phyloP scores from a whole-genome alignment of 1,140 invertebrate species.

The Melitaea cinxia region DNA sequence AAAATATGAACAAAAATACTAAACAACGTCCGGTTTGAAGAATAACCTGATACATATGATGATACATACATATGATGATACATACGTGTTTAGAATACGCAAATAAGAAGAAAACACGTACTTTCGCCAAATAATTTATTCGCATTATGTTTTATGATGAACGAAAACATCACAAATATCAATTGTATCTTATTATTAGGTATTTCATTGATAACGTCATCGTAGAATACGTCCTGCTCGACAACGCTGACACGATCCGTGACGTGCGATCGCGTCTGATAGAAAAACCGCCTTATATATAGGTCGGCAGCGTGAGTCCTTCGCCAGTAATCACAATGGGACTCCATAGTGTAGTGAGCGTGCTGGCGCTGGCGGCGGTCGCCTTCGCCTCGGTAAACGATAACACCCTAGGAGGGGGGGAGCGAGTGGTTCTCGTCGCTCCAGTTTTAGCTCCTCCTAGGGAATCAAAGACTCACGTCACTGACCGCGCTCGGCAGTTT shows the following conservation, averaged over 20 bases:
- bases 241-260: constrained; percentile 41
- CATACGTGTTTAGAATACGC: constrained; percentile 52
- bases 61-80: too few relatives aligned
- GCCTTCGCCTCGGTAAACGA: constrained; percentile 55
- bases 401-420: constrained; percentile 60
- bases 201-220: constrained; percentile 59
- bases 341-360: constrained; percentile 58
- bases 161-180: constrained; percentile 23
- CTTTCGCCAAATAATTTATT: constrained; percentile 34
- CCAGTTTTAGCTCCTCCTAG: constrained; percentile 68
- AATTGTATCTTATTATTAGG: constrained; percentile 2
- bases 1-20: not conserved
- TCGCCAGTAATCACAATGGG: constrained; percentile 70
- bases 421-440: constrained; percentile 62
- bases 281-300: constrained; percentile 72
- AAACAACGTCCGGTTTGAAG: constrained; percentile 61
- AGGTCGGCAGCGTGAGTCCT: constrained; percentile 62
- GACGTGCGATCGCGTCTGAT: constrained; percentile 54
- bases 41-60: constrained; percentile 64
- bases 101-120: constrained; percentile 52
- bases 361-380: constrained; percentile 48
- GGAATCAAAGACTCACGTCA: constrained; percentile 56
- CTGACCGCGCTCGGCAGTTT: constrained; percentile 66
- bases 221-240: constrained; percentile 58
- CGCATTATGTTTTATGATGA: constrained; percentile 26